These are phyloP conservation scores for Serinus canaria DNA, from an alignment of 2,113 vertebrate species.

Conservation along the genomic window DNA sequence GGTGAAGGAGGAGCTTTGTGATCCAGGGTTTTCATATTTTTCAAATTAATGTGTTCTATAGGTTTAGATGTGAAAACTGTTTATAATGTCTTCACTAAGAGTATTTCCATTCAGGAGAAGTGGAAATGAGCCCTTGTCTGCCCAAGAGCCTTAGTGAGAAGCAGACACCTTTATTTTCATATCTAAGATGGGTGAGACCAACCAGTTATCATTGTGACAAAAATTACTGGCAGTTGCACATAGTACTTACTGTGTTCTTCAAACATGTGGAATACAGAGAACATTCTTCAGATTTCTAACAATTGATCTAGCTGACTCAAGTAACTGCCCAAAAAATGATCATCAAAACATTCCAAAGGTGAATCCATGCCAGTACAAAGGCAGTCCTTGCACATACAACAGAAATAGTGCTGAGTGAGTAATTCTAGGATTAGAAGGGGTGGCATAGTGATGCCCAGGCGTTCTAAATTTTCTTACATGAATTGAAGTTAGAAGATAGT, in stretches of 20 bases:
- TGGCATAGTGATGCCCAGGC: not conserved
- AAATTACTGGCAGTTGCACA: not conserved
- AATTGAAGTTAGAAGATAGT: not conserved
- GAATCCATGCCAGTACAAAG: not conserved
- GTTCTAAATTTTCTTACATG: not conserved
- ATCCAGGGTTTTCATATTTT: not conserved
- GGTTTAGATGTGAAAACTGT: not conserved
- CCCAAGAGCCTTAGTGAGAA: not conserved
- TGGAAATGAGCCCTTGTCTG: not conserved
- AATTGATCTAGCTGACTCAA: not conserved
- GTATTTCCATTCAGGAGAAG: not conserved
- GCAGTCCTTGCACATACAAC: not conserved
- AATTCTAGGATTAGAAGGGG: not conserved
- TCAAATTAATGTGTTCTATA: not conserved
- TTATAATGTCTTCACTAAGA: not conserved
- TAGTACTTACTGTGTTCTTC: not conserved
- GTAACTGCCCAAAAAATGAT: not conserved
- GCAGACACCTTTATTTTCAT: not conserved
- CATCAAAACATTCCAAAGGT: not conserved
- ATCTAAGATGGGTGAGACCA: not conserved
- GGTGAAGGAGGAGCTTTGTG: not conserved
- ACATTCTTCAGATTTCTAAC: not conserved
- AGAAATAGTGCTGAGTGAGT: not conserved
- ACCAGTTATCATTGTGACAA: not conserved
- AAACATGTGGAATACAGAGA: not conserved